Evolutionary conservation across 1,140 invertebrate genomes (phyloP).

Genomic region (Temnothorax nylanderi): DNA sequence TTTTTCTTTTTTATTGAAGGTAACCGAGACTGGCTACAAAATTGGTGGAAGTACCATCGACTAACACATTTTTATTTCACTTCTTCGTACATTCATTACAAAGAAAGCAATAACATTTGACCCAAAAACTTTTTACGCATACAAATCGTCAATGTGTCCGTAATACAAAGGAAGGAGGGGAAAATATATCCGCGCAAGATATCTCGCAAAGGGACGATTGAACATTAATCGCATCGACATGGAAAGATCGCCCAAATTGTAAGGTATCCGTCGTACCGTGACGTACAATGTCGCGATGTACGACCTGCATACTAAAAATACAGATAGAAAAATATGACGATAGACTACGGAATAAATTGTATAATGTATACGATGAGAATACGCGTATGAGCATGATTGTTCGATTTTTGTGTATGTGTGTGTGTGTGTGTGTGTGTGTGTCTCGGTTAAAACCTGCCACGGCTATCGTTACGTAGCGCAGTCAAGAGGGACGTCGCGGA

Average conservation of each 20-base stretch:
- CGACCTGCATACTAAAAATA: conserved; percentile 59
- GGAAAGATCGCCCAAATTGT: conserved; percentile 25
- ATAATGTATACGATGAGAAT: conserved; percentile 64
- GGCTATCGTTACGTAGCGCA: conserved; percentile 54
- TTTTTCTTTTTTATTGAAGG: background rate
- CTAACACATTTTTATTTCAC: conserved; percentile 76
- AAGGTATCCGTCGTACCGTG: conserved; percentile 30
- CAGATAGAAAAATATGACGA: conserved; percentile 71
- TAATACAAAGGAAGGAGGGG: conserved; percentile 57
- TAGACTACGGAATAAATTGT: conserved; percentile 64
- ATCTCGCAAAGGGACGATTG: conserved; percentile 41
- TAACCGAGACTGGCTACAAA: background rate
- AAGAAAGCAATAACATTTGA: conserved; percentile 72
- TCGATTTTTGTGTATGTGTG: background rate
- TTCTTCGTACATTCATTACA: conserved; percentile 75
- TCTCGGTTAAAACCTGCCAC: conserved; percentile 49
- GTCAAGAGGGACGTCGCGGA: conserved; percentile 53
- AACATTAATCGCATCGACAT: conserved; percentile 43
- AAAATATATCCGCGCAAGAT: conserved; percentile 62
- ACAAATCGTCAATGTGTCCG: conserved; percentile 70
- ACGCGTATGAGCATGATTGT: conserved; percentile 65
- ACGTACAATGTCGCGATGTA: conserved; percentile 11
- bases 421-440: conserved; percentile 4
- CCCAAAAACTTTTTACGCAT: conserved; percentile 69
- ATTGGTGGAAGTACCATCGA: conserved; percentile 38